Evolutionary conservation across 2,797 vertebrate species (phyloP).

Genomic region (Heteromormyrus szaboi): DNA sequence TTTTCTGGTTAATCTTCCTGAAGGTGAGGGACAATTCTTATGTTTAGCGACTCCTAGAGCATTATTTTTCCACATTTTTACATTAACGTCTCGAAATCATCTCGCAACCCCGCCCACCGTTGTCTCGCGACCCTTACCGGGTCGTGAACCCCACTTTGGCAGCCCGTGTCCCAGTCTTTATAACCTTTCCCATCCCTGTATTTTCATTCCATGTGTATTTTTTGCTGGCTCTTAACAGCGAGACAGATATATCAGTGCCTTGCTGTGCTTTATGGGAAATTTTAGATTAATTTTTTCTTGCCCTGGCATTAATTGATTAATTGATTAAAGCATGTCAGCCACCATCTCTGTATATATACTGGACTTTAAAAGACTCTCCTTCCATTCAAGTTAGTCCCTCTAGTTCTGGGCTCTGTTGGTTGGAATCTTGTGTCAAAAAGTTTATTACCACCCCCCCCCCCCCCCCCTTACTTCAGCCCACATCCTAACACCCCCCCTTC

Average conservation of each 20-base stretch:
- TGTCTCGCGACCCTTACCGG: not conserved
- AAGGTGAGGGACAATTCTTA: not conserved
- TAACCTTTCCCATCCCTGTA: not conserved
- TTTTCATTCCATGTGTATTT: slow-evolving; percentile 2
- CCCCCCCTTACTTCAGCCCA: not conserved
- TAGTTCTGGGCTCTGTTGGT: slow-evolving; percentile 11
- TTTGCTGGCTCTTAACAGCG: not conserved
- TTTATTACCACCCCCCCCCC: slow-evolving; percentile 14
- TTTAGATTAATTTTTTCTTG: not conserved
- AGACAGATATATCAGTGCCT: slow-evolving; percentile 7
- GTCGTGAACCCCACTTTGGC: not conserved
- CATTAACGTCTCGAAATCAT: not conserved
- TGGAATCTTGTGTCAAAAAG: not conserved
- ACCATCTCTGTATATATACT: not conserved
- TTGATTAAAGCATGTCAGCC: not conserved
- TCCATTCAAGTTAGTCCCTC: slow-evolving; percentile 13
- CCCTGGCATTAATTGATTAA: slow-evolving; percentile 8
- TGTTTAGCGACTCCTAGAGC: not conserved
- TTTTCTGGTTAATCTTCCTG: not conserved
- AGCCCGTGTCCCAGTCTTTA: not conserved
- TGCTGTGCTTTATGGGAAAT: slow-evolving; percentile 10
- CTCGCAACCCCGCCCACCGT: not conserved
- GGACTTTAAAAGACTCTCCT: slow-evolving; percentile 14
- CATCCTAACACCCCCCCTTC: not conserved
- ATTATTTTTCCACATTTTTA: not conserved